Percentiles rank a stretch among this genome's conserved stretches.
Conservation (phyloP, 2,797 vertebrate genomes). For the Peromyscus aztecus region DNA sequence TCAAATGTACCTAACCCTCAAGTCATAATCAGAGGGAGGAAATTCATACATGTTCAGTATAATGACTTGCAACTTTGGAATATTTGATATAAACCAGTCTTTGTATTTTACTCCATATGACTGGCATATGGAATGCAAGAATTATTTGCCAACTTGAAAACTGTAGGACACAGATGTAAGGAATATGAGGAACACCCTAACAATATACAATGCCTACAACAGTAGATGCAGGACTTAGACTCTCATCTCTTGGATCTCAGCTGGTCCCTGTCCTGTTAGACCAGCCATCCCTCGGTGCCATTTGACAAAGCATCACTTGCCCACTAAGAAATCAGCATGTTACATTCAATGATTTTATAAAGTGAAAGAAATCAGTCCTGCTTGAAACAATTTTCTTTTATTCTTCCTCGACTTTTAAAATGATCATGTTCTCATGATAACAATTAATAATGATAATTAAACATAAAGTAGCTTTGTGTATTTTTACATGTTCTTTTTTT, state of each 20-base stretch:
- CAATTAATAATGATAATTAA: not conserved
- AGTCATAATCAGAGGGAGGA: not conserved
- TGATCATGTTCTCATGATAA: not conserved
- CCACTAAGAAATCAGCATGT: not conserved
- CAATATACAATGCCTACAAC: not conserved
- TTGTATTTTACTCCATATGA: not conserved
- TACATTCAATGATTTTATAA: slow-evolving; percentile 8
- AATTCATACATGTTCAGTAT: not conserved
- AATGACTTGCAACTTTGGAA: not conserved
- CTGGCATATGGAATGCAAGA: not conserved
- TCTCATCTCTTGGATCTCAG: not conserved
- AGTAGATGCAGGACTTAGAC: not conserved
- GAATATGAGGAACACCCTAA: not conserved
- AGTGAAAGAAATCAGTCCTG: not conserved
- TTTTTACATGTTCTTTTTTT: not conserved
- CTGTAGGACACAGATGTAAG: not conserved
- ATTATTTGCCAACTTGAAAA: not conserved
- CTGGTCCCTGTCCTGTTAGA: not conserved
- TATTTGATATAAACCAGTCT: not conserved
- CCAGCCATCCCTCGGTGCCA: not conserved
- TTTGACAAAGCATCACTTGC: not conserved
- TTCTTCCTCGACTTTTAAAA: not conserved
- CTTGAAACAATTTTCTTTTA: not conserved
- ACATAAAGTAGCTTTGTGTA: not conserved
- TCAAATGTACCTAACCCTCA: not conserved